phyloP scores from a whole-genome alignment of 2,888 invertebrate genomes.

The Lycophotia porphyrea region DNA sequence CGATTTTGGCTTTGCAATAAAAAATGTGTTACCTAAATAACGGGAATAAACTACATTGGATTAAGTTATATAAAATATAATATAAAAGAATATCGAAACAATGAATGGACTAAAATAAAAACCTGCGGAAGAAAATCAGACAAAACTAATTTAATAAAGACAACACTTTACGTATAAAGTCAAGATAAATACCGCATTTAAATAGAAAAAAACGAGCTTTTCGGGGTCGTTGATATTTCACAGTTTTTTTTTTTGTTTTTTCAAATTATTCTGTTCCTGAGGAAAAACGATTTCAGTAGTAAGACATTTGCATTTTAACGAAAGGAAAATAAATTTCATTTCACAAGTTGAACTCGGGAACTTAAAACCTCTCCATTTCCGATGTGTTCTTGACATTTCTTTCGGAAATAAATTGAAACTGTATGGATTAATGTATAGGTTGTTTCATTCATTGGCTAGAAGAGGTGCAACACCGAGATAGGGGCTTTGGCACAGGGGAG shows the following conservation, averaged over 20 bases:
- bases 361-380: constrained; percentile 25
- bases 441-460: too few relatives aligned
- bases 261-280: constrained; percentile 9
- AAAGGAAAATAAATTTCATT: constrained; percentile 43
- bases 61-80: too few relatives aligned
- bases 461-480: too few relatives aligned
- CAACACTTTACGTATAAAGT: neutral
- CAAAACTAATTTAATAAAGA: constrained; percentile 2
- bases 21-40: too few relatives aligned
- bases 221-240: constrained; percentile 13
- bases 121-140: neutral
- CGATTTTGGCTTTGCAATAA: neutral
- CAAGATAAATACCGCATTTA: constrained; percentile 28
- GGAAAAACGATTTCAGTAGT: constrained; percentile 27
- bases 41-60: too few relatives aligned
- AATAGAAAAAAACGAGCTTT: constrained; percentile 23
- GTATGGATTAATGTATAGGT: neutral
- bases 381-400: constrained; percentile 2
- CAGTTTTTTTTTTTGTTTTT: too few relatives aligned
- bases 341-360: constrained; percentile 39
- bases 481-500: too few relatives aligned
- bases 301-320: constrained; percentile 49
- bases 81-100: neutral
- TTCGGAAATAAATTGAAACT: neutral
- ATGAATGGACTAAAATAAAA: neutral